A percentile compares a stretch with the other conserved stretches of the same genome.
phyloP scores from a whole-genome alignment of 2,113 vertebrate genomes.

The Pygoscelis adeliae region DNA sequence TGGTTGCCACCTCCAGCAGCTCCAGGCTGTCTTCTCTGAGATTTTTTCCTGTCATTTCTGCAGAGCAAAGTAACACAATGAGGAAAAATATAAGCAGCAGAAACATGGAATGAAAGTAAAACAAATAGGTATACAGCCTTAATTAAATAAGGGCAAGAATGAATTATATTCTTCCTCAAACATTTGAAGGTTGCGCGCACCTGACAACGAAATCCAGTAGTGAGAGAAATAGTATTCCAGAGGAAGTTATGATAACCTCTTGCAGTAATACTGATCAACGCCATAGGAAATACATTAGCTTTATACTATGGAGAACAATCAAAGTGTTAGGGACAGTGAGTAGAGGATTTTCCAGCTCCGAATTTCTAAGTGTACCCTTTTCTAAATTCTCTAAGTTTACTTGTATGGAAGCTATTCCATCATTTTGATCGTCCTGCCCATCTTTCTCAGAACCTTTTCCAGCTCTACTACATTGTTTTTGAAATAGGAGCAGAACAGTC shows the following conservation, averaged over 20 bases:
- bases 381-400: background rate
- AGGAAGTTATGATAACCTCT: background rate
- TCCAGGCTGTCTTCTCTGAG: background rate
- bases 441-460: background rate
- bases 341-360: background rate
- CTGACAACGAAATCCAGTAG: background rate
- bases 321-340: background rate
- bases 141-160: background rate
- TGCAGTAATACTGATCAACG: background rate
- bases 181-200: background rate
- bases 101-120: background rate
- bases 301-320: background rate
- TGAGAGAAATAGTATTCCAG: background rate
- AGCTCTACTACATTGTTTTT: background rate
- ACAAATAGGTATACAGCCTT: background rate
- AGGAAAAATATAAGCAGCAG: background rate
- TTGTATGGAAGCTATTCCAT: background rate
- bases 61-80: background rate
- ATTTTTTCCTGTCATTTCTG: background rate
- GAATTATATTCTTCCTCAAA: background rate
- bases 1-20: background rate
- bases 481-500: background rate
- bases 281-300: background rate
- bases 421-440: background rate
- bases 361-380: background rate